Percentiles rank a stretch among this genome's conserved stretches.
Evolutionary conservation across 2,888 invertebrate species (phyloP).

Genomic region (Scaptomyza cyrtandrae): DNA sequence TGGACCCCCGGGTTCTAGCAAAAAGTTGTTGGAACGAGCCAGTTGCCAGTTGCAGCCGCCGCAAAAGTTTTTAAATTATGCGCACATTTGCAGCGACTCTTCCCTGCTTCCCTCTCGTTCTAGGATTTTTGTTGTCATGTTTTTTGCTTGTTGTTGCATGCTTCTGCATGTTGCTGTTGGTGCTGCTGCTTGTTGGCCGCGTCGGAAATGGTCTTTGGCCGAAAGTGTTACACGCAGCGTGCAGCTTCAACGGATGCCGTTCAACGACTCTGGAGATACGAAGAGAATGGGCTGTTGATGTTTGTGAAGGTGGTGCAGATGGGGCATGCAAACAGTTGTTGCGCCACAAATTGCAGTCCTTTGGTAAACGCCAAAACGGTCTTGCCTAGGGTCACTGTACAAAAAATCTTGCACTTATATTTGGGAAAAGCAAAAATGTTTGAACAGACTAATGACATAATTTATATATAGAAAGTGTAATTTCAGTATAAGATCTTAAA

Average conservation of each 20-base stretch:
- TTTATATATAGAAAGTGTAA: background rate
- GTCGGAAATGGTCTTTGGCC: constrained; percentile 78
- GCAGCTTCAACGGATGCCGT: constrained; percentile 44
- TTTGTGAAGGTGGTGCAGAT: background rate
- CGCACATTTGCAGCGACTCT: constrained; percentile 68
- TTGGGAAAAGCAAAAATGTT: background rate
- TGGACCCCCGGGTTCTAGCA: constrained; percentile 33
- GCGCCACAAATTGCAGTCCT: constrained; percentile 53
- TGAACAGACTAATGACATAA: background rate
- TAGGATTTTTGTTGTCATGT: constrained; percentile 26
- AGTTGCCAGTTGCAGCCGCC: constrained; percentile 71
- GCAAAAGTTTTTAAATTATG: constrained; percentile 79
- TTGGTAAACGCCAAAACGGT: constrained; percentile 14
- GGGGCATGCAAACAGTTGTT: constrained; percentile 54
- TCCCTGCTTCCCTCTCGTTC: background rate
- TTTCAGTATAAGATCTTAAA: background rate
- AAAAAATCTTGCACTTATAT: background rate
- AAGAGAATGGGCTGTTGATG: background rate
- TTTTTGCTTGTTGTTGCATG: constrained; percentile 48
- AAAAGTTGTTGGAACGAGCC: constrained; percentile 59
- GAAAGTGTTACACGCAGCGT: constrained; percentile 76
- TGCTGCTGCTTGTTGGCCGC: constrained; percentile 34
- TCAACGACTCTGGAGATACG: constrained; percentile 8
- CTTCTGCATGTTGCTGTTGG: background rate
- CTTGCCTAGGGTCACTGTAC: background rate